phyloP scores from a whole-genome alignment of 2,113 vertebrate genomes.

The Rhombomys opimus region DNA sequence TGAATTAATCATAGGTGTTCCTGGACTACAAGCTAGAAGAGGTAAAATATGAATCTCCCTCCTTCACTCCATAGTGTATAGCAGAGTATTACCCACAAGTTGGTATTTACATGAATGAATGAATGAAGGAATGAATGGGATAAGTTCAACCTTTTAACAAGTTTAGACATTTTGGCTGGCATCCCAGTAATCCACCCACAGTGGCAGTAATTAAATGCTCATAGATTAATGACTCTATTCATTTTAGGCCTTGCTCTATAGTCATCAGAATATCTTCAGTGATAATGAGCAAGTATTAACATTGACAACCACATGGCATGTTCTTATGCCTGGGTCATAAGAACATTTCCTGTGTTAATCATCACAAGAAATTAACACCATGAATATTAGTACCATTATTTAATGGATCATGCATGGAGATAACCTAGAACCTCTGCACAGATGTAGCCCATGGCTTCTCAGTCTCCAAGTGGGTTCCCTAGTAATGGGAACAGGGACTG shows the following conservation, averaged over 20 bases:
- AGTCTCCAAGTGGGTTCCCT: too few species aligned
- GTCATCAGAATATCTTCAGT: background rate
- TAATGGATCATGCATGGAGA: too few species aligned
- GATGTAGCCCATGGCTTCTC: too few species aligned
- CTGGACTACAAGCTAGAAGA: background rate
- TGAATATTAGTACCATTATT: background rate
- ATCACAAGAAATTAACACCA: conserved; percentile 9
- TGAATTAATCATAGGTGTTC: background rate
- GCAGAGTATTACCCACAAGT: background rate
- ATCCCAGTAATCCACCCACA: conserved; percentile 43
- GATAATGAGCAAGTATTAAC: conserved; percentile 2
- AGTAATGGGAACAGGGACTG: too few species aligned
- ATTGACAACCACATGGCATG: background rate
- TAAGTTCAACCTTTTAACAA: conserved; percentile 15
- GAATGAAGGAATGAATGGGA: background rate
- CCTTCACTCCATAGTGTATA: background rate
- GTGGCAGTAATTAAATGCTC: conserved; percentile 3
- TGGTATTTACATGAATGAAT: background rate
- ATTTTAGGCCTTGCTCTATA: background rate
- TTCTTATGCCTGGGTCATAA: background rate
- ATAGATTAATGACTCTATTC: background rate
- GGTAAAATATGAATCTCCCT: background rate
- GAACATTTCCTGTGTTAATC: conserved; percentile 2
- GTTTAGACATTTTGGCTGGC: background rate
- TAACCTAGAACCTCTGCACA: too few species aligned